Evolutionary conservation across 2,797 vertebrate genomes (phyloP), one percentile per base, ranked within the genome.

Genomic region (Mastacembelus armatus): DNA sequence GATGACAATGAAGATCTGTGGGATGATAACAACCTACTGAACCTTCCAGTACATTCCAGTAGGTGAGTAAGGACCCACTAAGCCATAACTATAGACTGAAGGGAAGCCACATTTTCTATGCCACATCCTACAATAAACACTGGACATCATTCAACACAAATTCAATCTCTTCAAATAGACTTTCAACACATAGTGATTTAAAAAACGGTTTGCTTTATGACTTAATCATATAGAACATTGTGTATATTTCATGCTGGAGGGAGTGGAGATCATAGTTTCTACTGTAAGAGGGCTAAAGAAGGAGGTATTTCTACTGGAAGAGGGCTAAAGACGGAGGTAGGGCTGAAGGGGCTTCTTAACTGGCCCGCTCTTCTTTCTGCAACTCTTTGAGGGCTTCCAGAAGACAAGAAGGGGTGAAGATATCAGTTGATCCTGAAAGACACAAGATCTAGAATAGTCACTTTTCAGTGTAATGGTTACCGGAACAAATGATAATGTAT

Each of bases 401-500:
- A 85, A 85, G 77, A 70, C 63, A 58, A 87, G 77, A 47, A 0
- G 76, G 81, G 55, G 39, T 51, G 56, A 84, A 70, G 72, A 86
- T 64, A 56, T 70, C 77, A 67, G 70, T 70, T 39, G 82, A 90
- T 50, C 83, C 88, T 93, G 81, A 39, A 80, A 76, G 52, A 85
- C 27, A 83, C 11, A 62, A 54, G 3, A 58, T 0, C 10, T 16
- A 3, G 2, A 18, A 36, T 10, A 22, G 60, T 72, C 24, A 59
- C 5, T 12, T 58, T 58, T 45, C 15, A 45, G 4, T 39, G 27
- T n/a, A 16, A 39, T 27, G 12, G 12, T n/a, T 36, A 16, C 43
- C 6, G 11, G 59, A 9, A 3, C 61, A 15, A 16, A 24, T 43
- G 29, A 21, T 38, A 6, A n/a, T 21, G 16, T 21, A 9, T 48